Percentiles rank a stretch among this genome's conserved stretches.
Conservation (phyloP, 2,888 invertebrate species). For the Thereva nobilitata region DNA sequence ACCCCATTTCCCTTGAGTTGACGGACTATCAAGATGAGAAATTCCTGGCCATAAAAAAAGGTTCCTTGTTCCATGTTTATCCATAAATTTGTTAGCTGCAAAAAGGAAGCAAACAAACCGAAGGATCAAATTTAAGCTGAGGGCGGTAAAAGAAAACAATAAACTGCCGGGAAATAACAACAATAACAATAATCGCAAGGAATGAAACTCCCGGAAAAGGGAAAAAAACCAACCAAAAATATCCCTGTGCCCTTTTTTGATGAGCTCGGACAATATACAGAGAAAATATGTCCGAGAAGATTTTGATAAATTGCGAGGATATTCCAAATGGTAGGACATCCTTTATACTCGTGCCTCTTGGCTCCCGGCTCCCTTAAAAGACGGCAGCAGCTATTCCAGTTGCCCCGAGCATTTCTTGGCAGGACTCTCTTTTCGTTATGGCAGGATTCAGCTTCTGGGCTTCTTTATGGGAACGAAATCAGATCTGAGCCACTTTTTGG, state of each 20-base stretch:
- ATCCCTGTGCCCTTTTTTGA: constrained; percentile 30
- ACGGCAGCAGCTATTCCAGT: no score
- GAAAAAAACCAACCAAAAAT: background rate
- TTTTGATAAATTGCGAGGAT: constrained; percentile 36
- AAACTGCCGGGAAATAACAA: constrained; percentile 30
- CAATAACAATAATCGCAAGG: constrained; percentile 33
- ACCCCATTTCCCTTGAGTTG: constrained; percentile 30
- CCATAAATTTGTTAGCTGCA: constrained; percentile 35
- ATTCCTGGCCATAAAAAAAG: constrained; percentile 34
- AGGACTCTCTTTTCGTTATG: no score
- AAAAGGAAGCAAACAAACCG: constrained; percentile 30
- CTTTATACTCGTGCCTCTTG: background rate
- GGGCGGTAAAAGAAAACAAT: constrained; percentile 35
- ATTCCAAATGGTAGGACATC: constrained; percentile 26
- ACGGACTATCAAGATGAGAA: constrained; percentile 38
- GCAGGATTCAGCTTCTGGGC: no score
- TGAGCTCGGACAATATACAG: constrained; percentile 22
- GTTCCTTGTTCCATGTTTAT: constrained; percentile 30
- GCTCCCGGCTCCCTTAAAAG: no score
- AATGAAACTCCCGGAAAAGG: constrained; percentile 29
- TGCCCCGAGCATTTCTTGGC: no score
- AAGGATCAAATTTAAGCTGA: constrained; percentile 33
- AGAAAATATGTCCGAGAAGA: constrained; percentile 31
- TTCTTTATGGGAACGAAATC: no score
- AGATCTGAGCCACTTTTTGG: no score